Conservation (phyloP, 1,140 invertebrate genomes). For the Trachelipus rathkii region DNA sequence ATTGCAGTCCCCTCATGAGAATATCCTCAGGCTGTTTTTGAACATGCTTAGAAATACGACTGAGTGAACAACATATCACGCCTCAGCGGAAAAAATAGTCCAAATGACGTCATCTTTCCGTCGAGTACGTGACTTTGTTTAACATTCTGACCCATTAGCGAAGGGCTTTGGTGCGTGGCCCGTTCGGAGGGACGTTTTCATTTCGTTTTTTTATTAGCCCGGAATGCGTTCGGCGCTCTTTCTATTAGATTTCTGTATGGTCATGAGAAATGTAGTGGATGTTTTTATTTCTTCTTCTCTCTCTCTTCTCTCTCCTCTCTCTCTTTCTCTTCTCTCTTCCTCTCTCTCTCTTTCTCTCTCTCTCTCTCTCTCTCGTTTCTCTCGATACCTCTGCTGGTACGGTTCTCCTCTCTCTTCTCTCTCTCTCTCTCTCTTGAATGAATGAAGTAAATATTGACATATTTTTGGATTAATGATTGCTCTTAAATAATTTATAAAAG, state of each 20-base stretch:
- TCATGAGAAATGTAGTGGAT: no score
- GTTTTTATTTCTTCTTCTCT: no score
- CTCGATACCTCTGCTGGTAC: no score
- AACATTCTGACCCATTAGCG: slow-evolving; percentile 4
- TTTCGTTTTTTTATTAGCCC: background rate
- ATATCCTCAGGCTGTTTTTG: background rate
- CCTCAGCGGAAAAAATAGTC: background rate
- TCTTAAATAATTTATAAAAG: background rate
- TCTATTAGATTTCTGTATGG: no score
- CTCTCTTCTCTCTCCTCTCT: no score
- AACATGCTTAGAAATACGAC: background rate
- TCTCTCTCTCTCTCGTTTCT: no score
- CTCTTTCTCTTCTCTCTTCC: no score
- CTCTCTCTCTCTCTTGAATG: no score
- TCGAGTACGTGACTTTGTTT: background rate
- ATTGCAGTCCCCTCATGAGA: background rate
- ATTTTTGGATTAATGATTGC: background rate
- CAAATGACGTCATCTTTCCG: slow-evolving; percentile 4
- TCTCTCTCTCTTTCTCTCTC: no score
- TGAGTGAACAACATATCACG: background rate
- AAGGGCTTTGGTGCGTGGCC: background rate
- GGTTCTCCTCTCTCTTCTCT: no score
- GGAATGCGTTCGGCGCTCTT: background rate
- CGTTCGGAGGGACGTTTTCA: background rate
- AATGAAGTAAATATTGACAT: background rate